These are phyloP conservation scores for Cecidostiba fungosa DNA, from an alignment of 2,888 invertebrate species.

Conservation along the genomic window DNA sequence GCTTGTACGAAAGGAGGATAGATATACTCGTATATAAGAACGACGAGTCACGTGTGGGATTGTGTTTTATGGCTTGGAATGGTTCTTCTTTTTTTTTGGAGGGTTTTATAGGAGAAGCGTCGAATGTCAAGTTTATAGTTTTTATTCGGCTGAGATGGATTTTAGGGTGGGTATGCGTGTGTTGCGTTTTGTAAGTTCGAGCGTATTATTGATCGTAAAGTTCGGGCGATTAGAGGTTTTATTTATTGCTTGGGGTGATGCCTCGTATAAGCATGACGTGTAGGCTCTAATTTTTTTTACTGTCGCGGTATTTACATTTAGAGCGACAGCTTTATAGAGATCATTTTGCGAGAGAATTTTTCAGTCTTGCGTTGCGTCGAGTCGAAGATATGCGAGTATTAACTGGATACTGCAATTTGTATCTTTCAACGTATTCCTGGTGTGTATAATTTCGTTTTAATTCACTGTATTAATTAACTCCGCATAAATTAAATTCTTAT, in stretches of 20 bases:
- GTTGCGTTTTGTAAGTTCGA: background rate
- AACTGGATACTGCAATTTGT: conserved; percentile 1
- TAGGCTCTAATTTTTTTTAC: conserved; percentile 6
- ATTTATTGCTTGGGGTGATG: conserved; percentile 12
- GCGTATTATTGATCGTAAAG: conserved; percentile 9
- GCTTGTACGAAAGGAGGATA: background rate
- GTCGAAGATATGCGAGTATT: background rate
- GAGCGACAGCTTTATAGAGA: background rate
- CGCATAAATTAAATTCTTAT: background rate
- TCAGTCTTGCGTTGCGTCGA: background rate
- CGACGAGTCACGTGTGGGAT: background rate
- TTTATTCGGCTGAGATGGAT: background rate
- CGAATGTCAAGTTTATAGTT: conserved; percentile 35
- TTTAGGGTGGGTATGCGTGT: background rate
- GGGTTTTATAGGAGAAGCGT: conserved; percentile 13
- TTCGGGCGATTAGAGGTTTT: conserved; percentile 13
- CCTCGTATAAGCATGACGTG: background rate
- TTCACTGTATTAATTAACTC: background rate
- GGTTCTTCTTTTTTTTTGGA: background rate
- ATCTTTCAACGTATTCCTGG: background rate
- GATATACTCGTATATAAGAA: background rate
- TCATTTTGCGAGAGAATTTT: background rate
- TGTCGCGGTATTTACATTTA: background rate
- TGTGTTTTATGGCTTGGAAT: background rate
- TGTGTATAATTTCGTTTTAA: background rate